Evolutionary conservation across 1,140 invertebrate species (phyloP), one percentile per base, ranked within the genome.

Genomic region (Drosophila lacertosa): DNA sequence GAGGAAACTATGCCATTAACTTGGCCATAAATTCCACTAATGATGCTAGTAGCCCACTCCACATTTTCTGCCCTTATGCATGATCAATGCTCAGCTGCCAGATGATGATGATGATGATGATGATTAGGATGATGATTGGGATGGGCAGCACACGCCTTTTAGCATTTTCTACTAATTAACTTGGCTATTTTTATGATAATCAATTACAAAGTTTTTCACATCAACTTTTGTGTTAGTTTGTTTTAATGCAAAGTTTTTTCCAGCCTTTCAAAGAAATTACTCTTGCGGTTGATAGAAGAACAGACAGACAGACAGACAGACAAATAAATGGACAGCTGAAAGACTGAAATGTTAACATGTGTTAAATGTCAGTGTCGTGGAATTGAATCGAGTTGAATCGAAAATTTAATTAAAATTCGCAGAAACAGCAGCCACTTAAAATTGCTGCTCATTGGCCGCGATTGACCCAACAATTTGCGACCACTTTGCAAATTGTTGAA

Each of bases 131-230:
- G 16, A 11, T 20, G 20, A 37, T 44, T 39, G 32, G 63, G 50
- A 37, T 29, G 50, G 48, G 4, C 11, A 53, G 40, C 32, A 58
- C 32, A 47, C 32, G 57, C 40, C 35, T 35, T 26, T 22, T 45
- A 48, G 37, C 40, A 54, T 45, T 59, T 59, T 44, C 29, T 35
- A 51, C 77, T 81, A 80, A 86, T 84, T 81, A 86, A 77, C 69
- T 86, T 81, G 57, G 67, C 72, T 62, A 65, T 77, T 74, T 86
- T 74, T 77, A 77, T 74, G 69, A 81, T 88, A 80, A 86, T 84
- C 73, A 84, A 80, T 86, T 86, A 86, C 73, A 81, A 84, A 86
- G 77, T 84, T 86, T 51, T 37, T 44, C 55, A 51, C 32, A 48
- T 11, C 39, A 75, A 68, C 59, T 84, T 76, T 59, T 39, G 39